Evolutionary conservation across 2,797 vertebrate species (phyloP), one percentile per base, ranked within the genome.

Genomic region (Melanotaenia parkinsoni): DNA sequence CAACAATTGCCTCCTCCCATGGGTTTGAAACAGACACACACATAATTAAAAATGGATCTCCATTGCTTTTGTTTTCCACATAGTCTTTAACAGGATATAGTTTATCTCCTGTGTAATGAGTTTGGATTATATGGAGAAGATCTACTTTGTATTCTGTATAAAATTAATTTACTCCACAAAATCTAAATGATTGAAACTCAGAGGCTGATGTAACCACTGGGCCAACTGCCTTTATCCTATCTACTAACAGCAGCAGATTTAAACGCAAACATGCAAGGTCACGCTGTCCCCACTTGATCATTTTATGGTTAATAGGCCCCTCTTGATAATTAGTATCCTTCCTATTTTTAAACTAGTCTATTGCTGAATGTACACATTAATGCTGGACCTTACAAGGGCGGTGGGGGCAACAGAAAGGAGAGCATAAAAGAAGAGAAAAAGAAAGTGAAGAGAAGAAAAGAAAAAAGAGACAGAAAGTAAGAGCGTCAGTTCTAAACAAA

Each of bases 1-100:
- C 87, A 90, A 89, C 86, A 84, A 65, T 66, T 3, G 58, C 72
- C 77, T 73, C 67, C 63, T 72, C 80, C 83, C 79, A 51, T 3
- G 38, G 63, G 82, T 67, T 64, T 76, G 32, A 70, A 79, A 72
- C 71, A 74, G 57, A 88, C 70, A 79, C 72, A 47, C 74, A 76
- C 58, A 43, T 13, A 30, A 1, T 51, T 57, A 64, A 57, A 58
- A 26, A 58, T 18, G 18, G 26, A 64, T 26, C 20, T 72, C 37
- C 57, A 5, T 53, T 62, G 60, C 72, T 66, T 57, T 79, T 50
- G 60, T 66, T 53, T 53, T 33, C 35, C 7, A 0, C 22, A 54
- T 43, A 22, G 65, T 74, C 26, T 20, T 68, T 76, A 32, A 28
- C 5, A 76, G 53, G 30, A 54, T 32, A 64, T 20, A 28, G 5